Percentiles rank a stretch among this genome's conserved stretches.
Conservation (phyloP, 2,888 invertebrate genomes). For the Orthonychiurus folsomi region DNA sequence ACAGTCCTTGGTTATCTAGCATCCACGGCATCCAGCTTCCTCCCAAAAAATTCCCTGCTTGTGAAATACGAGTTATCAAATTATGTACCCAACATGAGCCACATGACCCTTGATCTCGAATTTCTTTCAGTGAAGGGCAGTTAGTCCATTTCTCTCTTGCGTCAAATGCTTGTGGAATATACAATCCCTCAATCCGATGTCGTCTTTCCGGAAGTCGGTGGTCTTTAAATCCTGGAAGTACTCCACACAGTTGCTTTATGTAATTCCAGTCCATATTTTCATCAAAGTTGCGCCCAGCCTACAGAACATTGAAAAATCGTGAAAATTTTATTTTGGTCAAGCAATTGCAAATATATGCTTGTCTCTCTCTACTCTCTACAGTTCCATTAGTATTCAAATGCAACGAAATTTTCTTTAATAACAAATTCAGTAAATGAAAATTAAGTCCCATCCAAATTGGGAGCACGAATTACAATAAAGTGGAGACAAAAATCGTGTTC, state of each 20-base stretch:
- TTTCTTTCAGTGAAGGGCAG: constrained; percentile 73
- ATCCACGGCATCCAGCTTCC: constrained; percentile 60
- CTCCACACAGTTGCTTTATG: constrained; percentile 46
- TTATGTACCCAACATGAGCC: constrained; percentile 87
- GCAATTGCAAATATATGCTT: too few relatives aligned
- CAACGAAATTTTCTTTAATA: too few relatives aligned
- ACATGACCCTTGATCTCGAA: constrained; percentile 82
- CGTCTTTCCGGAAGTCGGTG: constrained; percentile 45
- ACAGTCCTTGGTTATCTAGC: constrained; percentile 88
- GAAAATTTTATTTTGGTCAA: background rate
- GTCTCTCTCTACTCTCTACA: background rate
- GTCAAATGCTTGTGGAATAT: constrained; percentile 70
- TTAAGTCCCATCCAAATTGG: too few relatives aligned
- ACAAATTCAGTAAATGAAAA: too few relatives aligned
- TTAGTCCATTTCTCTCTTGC: constrained; percentile 69
- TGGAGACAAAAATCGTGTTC: too few relatives aligned
- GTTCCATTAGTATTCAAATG: background rate
- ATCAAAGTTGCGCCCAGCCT: constrained; percentile 34
- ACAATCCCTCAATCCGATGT: constrained; percentile 38
- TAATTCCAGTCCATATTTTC: constrained; percentile 20
- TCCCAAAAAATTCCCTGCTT: background rate
- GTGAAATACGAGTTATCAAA: too few relatives aligned
- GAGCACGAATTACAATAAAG: too few relatives aligned
- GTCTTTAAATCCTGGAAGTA: constrained; percentile 27
- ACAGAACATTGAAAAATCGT: constrained; percentile 10